These are phyloP conservation scores for Ornithoptera alexandrae DNA, from an alignment of 2,888 invertebrate genomes.

Conservation along the genomic window DNA sequence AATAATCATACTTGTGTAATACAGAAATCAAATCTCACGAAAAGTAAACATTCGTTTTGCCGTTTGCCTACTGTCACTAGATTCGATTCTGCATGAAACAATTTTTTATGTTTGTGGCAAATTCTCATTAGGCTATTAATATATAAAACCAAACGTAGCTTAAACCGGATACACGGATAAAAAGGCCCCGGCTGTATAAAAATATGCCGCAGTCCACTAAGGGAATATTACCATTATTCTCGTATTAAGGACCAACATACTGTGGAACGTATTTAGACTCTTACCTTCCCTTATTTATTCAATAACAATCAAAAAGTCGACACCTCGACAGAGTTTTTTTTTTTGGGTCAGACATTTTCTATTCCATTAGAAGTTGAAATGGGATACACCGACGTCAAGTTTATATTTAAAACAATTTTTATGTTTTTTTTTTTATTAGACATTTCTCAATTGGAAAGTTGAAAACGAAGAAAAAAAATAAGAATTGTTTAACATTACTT, in stretches of 20 bases:
- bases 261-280: background rate
- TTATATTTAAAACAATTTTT: background rate
- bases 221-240: background rate
- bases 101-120: background rate
- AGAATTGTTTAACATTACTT: background rate
- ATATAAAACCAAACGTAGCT: background rate
- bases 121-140: background rate
- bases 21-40: background rate
- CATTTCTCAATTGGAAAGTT: background rate
- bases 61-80: background rate
- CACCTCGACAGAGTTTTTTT: background rate
- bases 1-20: no score
- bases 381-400: slow-evolving; percentile 5
- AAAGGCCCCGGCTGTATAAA: background rate
- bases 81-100: background rate
- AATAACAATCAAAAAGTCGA: slow-evolving; percentile 6
- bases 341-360: slow-evolving; percentile 5
- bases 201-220: background rate
- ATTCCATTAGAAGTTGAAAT: slow-evolving; percentile 8
- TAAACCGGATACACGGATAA: background rate
- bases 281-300: slow-evolving; percentile 2
- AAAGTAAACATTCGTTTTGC: background rate
- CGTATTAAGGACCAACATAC: background rate
- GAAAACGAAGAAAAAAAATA: background rate
- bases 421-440: background rate